phyloP scores from a whole-genome alignment of 2,888 invertebrate species.

The Rambutsinella grinnellia region DNA sequence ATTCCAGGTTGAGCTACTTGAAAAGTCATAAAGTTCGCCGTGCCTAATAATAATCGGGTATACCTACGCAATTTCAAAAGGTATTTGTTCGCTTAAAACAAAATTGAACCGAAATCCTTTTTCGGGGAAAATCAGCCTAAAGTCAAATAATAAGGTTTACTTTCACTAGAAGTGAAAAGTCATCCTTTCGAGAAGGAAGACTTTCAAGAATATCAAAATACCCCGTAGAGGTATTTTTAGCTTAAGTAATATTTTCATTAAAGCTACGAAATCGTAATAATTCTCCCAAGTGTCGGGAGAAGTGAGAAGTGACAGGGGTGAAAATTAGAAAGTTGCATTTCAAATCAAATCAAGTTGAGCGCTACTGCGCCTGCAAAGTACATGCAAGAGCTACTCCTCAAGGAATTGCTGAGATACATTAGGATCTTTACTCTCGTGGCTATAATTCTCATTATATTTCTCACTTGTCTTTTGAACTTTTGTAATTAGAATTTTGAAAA shows the following conservation, averaged over 20 bases:
- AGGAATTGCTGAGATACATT: not conserved
- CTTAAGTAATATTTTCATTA: too few species aligned
- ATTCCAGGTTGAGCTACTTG: not conserved
- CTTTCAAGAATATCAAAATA: not conserved
- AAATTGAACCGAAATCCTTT: too few species aligned
- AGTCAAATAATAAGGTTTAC: too few species aligned
- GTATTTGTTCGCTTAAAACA: too few species aligned
- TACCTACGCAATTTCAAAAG: too few species aligned
- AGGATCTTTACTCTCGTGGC: not conserved
- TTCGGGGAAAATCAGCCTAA: too few species aligned
- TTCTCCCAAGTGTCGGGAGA: too few species aligned
- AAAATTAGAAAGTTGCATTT: not conserved
- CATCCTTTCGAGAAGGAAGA: not conserved
- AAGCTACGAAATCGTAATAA: too few species aligned
- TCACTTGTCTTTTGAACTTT: not conserved
- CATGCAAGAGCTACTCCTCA: not conserved
- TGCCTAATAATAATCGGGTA: too few species aligned
- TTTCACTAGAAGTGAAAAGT: too few species aligned
- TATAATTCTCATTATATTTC: not conserved
- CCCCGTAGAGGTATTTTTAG: not conserved
- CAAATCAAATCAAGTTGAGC: too few species aligned
- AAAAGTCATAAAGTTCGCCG: not conserved
- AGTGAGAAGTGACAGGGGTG: not conserved
- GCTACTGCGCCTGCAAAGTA: not conserved
- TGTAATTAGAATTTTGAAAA: not conserved